Conservation (phyloP, 1,140 invertebrate species). For the Drosophila obscura region DNA sequence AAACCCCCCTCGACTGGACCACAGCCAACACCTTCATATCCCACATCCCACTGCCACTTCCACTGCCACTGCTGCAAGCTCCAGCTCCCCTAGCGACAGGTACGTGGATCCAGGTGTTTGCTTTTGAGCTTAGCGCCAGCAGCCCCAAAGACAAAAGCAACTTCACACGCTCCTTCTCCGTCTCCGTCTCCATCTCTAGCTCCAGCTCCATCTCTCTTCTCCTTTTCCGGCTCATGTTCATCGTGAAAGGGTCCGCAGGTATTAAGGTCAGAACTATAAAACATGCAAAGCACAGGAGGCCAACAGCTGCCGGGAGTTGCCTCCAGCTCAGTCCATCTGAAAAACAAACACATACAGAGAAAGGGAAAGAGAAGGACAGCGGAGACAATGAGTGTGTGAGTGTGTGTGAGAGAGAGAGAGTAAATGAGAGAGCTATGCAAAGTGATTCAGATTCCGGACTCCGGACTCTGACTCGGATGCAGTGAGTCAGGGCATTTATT, state of each 20-base stretch:
- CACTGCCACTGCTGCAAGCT: background rate
- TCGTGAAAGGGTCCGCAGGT: slow-evolving; percentile 49
- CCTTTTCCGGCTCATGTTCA: slow-evolving; percentile 2
- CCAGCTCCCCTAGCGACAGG: background rate
- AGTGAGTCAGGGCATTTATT: slow-evolving; percentile 49
- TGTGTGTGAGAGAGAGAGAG: background rate
- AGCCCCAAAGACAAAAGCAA: slow-evolving; percentile 70
- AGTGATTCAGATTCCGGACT: background rate
- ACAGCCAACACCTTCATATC: too few species aligned
- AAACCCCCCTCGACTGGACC: slow-evolving; percentile 6
- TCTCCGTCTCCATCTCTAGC: background rate
- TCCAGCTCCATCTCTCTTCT: background rate
- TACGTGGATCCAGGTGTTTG: slow-evolving; percentile 41
- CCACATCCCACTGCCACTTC: too few species aligned
- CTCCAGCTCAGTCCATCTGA: slow-evolving; percentile 51
- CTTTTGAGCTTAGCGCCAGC: slow-evolving; percentile 54
- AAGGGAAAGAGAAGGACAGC: background rate
- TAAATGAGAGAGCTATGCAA: background rate
- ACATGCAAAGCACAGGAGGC: slow-evolving; percentile 68
- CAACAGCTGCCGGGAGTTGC: slow-evolving; percentile 35
- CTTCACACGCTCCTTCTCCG: slow-evolving; percentile 61
- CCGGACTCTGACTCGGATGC: slow-evolving; percentile 14
- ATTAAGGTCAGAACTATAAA: slow-evolving; percentile 79
- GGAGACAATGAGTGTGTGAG: background rate
- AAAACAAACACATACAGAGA: slow-evolving; percentile 42